A percentile compares a stretch with the other conserved stretches of the same genome.
Conservation (phyloP, 2,888 invertebrate genomes). For the Drosophila atripex region DNA sequence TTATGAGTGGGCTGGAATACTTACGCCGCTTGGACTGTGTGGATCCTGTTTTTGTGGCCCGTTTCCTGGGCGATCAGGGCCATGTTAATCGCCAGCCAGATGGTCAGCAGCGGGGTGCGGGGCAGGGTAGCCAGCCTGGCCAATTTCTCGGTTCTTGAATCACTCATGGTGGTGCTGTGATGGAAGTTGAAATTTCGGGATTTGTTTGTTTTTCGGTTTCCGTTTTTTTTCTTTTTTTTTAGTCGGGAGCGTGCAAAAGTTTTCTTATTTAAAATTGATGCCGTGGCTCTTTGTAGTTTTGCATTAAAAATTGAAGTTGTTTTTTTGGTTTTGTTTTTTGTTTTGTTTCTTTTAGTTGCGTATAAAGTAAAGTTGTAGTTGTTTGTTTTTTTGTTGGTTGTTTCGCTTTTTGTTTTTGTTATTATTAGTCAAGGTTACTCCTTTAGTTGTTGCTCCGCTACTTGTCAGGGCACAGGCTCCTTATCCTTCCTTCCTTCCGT, state of each 20-base stretch:
- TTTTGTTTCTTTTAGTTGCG: conserved; percentile 42
- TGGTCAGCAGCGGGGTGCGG: conserved; percentile 81
- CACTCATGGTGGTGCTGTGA: conserved; percentile 80
- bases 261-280: conserved; percentile 58
- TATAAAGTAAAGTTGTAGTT: conserved; percentile 72
- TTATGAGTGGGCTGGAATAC: conserved; percentile 52
- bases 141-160: conserved; percentile 81
- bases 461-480: conserved; percentile 27
- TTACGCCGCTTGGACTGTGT: conserved; percentile 84
- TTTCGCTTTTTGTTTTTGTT: conserved; percentile 52
- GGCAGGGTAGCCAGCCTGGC: conserved; percentile 79
- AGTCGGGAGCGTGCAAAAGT: conserved; percentile 47
- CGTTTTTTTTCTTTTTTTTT: conserved; percentile 13
- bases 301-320: conserved; percentile 51
- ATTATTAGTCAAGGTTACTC: conserved; percentile 51
- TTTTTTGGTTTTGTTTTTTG: conserved; percentile 32
- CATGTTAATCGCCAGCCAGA: conserved; percentile 84
- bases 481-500: conserved; percentile 8
- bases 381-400: conserved; percentile 31
- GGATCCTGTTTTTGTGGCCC: conserved; percentile 75
- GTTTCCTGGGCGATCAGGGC: conserved; percentile 83
- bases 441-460: conserved; percentile 37
- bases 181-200: conserved; percentile 29
- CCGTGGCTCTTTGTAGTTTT: conserved; percentile 41
- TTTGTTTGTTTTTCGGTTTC: neutral